A percentile compares a stretch with the other conserved stretches of the same genome.
These are phyloP conservation scores for Ephialtes manifestator DNA, from an alignment of 2,888 invertebrate genomes.

Conservation along the genomic window DNA sequence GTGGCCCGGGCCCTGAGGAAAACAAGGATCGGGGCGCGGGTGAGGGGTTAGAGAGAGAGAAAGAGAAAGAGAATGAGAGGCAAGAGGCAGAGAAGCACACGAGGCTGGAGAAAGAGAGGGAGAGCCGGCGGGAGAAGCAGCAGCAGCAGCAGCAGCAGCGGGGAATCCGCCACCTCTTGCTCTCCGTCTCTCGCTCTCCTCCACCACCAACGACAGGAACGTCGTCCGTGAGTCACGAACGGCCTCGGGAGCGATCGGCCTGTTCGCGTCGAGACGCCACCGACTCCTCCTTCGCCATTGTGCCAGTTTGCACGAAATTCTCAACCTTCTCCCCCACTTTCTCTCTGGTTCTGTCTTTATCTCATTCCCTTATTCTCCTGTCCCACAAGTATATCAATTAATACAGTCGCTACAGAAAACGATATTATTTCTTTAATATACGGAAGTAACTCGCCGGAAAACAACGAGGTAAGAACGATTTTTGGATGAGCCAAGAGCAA, in stretches of 20 bases:
- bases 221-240: constrained; percentile 69
- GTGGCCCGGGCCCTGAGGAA: constrained; percentile 72
- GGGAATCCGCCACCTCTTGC: constrained; percentile 38
- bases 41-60: constrained; percentile 22
- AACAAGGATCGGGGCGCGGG: constrained; percentile 67
- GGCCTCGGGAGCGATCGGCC: constrained; percentile 69
- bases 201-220: constrained; percentile 65
- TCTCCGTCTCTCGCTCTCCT: constrained; percentile 54
- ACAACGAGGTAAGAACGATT: not conserved
- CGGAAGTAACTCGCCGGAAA: not conserved
- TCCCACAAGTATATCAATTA: constrained; percentile 55
- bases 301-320: constrained; percentile 71
- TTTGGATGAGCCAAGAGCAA: not conserved
- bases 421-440: constrained; percentile 17
- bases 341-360: constrained; percentile 47
- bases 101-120: constrained; percentile 44
- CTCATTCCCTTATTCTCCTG: not conserved
- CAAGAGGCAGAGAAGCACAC: constrained; percentile 9
- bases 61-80: constrained; percentile 24
- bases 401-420: constrained; percentile 42
- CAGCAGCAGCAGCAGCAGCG: constrained; percentile 29
- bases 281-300: constrained; percentile 76
- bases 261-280: constrained; percentile 65
- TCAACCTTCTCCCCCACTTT: constrained; percentile 46
- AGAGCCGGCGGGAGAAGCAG: constrained; percentile 36